These are phyloP conservation scores for Pteropus rufus DNA, from an alignment of 2,797 vertebrate species.

Conservation along the genomic window DNA sequence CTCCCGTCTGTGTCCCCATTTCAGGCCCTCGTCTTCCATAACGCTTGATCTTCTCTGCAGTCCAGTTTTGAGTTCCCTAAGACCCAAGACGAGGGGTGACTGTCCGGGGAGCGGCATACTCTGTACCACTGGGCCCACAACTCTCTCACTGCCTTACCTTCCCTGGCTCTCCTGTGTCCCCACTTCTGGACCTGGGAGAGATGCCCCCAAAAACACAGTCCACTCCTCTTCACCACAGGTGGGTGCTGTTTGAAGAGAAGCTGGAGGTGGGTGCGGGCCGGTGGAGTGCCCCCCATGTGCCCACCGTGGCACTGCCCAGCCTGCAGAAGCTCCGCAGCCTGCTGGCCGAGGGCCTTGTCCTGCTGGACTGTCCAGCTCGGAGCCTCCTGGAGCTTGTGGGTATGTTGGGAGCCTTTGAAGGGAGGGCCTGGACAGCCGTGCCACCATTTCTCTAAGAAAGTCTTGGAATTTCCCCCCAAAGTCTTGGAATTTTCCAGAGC, in stretches of 20 bases:
- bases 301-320: conserved; percentile 80
- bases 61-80: neutral
- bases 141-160: neutral
- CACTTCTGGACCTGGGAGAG: neutral
- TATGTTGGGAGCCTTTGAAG: conserved; percentile 51
- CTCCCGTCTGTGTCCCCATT: neutral
- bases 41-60: neutral
- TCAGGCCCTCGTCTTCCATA: neutral
- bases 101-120: neutral
- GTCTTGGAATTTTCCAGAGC: conserved; percentile 20
- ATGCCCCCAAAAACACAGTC: neutral
- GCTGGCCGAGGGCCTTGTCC: conserved; percentile 53
- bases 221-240: conserved; percentile 72
- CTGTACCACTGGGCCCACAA: neutral
- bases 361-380: conserved; percentile 66
- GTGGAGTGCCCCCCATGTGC: conserved; percentile 83
- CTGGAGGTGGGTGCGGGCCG: conserved; percentile 81
- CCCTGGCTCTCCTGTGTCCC: neutral
- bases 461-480: neutral
- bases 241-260: conserved; percentile 87
- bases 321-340: conserved; percentile 80
- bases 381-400: conserved; percentile 74
- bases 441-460: neutral
- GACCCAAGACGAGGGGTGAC: neutral
- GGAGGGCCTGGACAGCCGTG: neutral